phyloP scores from a whole-genome alignment of 1,140 invertebrate genomes.

The Aphelinus atriplicis region DNA sequence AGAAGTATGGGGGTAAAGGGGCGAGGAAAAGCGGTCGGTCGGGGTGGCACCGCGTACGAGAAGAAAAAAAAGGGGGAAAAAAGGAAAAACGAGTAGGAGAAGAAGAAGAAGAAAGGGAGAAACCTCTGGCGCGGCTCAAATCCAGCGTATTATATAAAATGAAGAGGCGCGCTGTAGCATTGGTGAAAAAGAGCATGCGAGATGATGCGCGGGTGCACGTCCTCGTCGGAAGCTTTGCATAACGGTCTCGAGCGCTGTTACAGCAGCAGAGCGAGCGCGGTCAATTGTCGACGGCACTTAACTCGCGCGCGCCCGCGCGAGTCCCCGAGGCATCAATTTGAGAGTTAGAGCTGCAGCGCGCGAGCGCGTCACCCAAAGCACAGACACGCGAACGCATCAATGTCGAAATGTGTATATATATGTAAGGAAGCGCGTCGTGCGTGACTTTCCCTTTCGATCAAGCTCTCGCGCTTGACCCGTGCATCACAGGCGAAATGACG shows the following conservation, averaged over 20 bases:
- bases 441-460: no score
- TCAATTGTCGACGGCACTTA: conserved; percentile 30
- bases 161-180: no score
- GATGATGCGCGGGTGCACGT: not conserved
- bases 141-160: no score
- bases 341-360: conserved; percentile 2
- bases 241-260: not conserved
- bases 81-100: no score
- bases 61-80: not conserved
- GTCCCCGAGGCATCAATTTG: conserved; percentile 24
- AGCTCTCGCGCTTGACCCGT: no score
- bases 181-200: no score
- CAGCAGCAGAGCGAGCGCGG: not conserved
- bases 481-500: no score
- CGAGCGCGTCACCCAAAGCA: not conserved
- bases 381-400: conserved; percentile 23
- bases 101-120: no score
- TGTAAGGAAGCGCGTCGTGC: conserved; percentile 4
- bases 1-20: no score
- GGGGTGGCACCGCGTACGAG: not conserved
- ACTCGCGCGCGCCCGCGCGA: not conserved
- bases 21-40: no score
- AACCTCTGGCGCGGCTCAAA: no score
- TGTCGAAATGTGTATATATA: not conserved
- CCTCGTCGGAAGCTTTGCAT: conserved; percentile 26